These are phyloP conservation scores for Probaryconus sp. DNA, from an alignment of 1,140 invertebrate genomes.

Conservation along the genomic window DNA sequence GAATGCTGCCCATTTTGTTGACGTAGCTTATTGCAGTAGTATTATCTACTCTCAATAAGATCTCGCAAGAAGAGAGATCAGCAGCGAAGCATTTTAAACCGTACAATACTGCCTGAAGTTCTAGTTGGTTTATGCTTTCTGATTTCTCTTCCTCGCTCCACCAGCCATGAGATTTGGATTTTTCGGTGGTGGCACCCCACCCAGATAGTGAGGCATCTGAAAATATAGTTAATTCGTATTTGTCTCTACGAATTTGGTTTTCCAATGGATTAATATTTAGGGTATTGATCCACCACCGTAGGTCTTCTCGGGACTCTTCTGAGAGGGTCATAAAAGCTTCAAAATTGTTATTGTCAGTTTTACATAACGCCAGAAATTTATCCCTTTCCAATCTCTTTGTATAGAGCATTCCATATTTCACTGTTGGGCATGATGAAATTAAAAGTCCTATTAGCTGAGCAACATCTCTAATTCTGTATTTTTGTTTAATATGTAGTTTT, in stretches of 20 bases:
- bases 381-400: slow-evolving; percentile 4
- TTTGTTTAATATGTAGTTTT: not conserved
- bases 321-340: slow-evolving; percentile 10
- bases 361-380: slow-evolving; percentile 21
- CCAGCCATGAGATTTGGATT: not conserved
- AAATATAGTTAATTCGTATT: not conserved
- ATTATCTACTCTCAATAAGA: too few relatives aligned
- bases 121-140: slow-evolving; percentile 3
- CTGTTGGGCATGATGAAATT: slow-evolving; percentile 33
- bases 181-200: slow-evolving; percentile 13
- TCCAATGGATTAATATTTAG: too few relatives aligned
- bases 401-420: slow-evolving; percentile 41
- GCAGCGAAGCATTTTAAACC: slow-evolving; percentile 25
- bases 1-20: too few relatives aligned
- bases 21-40: too few relatives aligned
- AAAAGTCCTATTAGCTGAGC: slow-evolving; percentile 36
- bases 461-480: slow-evolving; percentile 42
- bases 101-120: slow-evolving; percentile 6
- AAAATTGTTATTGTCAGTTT: slow-evolving; percentile 3
- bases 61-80: too few relatives aligned
- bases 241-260: too few relatives aligned
- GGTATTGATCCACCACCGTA: too few relatives aligned
- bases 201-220: slow-evolving; percentile 22
- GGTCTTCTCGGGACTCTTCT: not conserved
- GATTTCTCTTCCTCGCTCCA: slow-evolving; percentile 1